phyloP scores from a whole-genome alignment of 1,140 invertebrate genomes.

The Dysdera silvatica region DNA sequence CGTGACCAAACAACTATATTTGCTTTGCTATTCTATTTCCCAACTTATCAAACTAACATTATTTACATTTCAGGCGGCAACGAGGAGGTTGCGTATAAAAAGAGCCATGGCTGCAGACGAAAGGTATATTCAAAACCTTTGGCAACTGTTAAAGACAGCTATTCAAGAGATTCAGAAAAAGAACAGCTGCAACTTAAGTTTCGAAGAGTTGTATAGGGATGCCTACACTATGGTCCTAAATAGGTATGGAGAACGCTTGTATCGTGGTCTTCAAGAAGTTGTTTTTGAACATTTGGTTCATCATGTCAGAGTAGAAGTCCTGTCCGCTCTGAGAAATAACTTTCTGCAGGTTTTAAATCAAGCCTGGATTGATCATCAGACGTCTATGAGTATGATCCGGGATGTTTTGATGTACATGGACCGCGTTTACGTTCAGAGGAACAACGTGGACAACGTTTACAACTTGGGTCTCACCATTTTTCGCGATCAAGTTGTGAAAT shows the following conservation, averaged over 20 bases:
- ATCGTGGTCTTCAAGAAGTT: conserved; percentile 95
- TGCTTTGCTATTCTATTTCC: no score
- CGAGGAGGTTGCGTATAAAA: no score
- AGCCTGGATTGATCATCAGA: conserved; percentile 99
- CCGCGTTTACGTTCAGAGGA: conserved; percentile 96
- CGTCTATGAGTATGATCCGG: conserved; percentile 99
- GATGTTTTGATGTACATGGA: conserved; percentile 99
- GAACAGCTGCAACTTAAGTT: conserved; percentile 98
- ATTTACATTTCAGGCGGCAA: no score
- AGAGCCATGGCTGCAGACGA: conserved; percentile 99
- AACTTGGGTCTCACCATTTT: conserved; percentile 97
- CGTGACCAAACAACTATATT: no score
- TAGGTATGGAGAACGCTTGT: conserved; percentile 95
- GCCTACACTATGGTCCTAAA: conserved; percentile 99
- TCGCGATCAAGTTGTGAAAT: conserved; percentile 92
- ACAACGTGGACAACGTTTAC: conserved; percentile 98
- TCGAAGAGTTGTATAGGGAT: conserved; percentile 99
- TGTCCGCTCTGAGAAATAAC: conserved; percentile 88
- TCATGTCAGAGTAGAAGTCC: conserved; percentile 86
- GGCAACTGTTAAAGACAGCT: conserved; percentile 93
- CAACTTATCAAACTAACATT: no score
- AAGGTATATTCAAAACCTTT: conserved; percentile 97
- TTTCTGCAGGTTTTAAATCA: conserved; percentile 93
- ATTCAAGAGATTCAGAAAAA: conserved; percentile 99
- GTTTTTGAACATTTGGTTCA: conserved; percentile 85